These are phyloP conservation scores for Chamaea fasciata DNA, from an alignment of 2,113 vertebrate species.

Conservation along the genomic window DNA sequence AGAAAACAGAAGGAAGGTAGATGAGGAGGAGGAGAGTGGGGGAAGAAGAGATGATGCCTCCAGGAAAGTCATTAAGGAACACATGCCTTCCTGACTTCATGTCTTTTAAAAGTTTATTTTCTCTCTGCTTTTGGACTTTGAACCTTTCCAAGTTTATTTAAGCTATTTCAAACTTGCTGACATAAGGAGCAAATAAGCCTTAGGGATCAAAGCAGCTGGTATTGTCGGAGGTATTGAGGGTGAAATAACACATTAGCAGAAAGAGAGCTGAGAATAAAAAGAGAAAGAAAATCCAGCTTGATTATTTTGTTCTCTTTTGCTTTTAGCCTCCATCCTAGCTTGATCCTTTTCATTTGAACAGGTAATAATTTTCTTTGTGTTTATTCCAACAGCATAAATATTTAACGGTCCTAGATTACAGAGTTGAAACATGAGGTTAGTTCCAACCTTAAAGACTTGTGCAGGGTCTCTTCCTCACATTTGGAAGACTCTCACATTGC, in stretches of 20 bases:
- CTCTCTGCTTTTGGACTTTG: slow-evolving; percentile 22
- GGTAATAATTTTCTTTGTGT: slow-evolving; percentile 49
- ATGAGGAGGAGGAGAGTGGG: neutral
- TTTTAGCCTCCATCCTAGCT: slow-evolving; percentile 12
- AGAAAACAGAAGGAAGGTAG: slow-evolving; percentile 58
- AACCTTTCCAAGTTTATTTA: slow-evolving; percentile 21
- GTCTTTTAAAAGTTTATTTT: slow-evolving; percentile 20
- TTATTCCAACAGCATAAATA: slow-evolving; percentile 46
- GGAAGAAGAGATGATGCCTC: slow-evolving; percentile 13
- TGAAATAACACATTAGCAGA: slow-evolving; percentile 1
- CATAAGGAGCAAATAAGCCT: slow-evolving; percentile 33
- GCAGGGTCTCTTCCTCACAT: neutral
- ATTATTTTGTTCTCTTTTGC: slow-evolving; percentile 28
- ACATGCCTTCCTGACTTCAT: neutral
- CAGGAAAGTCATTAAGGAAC: slow-evolving; percentile 54
- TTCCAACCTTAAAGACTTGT: neutral
- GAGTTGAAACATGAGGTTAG: slow-evolving; percentile 3
- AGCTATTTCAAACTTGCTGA: slow-evolving; percentile 39
- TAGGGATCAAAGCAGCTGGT: slow-evolving; percentile 56
- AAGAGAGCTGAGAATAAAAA: neutral
- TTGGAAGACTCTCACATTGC: neutral
- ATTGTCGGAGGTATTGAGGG: neutral
- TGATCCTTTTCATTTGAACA: slow-evolving; percentile 52
- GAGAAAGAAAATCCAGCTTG: slow-evolving; percentile 22
- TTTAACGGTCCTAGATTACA: slow-evolving; percentile 37